Evolutionary conservation across 2,113 vertebrate species (phyloP), one percentile per base, ranked within the genome.

Genomic region (Urocynchramus pylzowi): DNA sequence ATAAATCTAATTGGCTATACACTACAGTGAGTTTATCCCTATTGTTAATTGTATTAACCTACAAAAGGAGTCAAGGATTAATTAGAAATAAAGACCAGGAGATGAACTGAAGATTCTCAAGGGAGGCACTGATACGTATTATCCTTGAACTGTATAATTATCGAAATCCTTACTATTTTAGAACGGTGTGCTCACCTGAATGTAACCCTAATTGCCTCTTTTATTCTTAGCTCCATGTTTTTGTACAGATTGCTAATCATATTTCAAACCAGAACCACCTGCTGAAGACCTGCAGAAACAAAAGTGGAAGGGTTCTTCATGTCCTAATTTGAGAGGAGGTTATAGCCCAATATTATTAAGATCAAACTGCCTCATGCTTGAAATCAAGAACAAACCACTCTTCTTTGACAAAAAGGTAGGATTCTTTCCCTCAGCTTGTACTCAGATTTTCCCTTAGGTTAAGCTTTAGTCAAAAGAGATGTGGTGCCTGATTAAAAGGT

Each of bases 61-160:
- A 92, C 67, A 90, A 93, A 94, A 95, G 23, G 30, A 93, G 80
- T 94, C 59, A 75, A 78, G 65, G 73, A 94, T 96, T 96, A 97
- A 93, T 94, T 93, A 94, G 84, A 93, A 96, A 89, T 89, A 94
- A 93, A 45, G 87, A 91, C 91, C 82, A 87, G 75, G 54, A 87
- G 65, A 89, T 84, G 90, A 97, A 96, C 17, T 80, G 79, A 90
- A 93, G 44, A 47, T 93, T 95, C 92, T 94, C 95, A 61, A 64
- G 93, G 84, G 95, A 94, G 35, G 50, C 50, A 39, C 59, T 89
- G 59, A 9, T 65, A 78, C 15, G 4, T 67, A 75, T 88, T 97
- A 90, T 87, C 65, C 89, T 75, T 89, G 90, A 95, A 79, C 59
- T 80, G 73, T 52, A 71, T 65, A 96, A 96, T 97, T 95, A 94